These are phyloP conservation scores for Bugula neritina DNA, from an alignment of 2,888 invertebrate species.

Conservation along the genomic window DNA sequence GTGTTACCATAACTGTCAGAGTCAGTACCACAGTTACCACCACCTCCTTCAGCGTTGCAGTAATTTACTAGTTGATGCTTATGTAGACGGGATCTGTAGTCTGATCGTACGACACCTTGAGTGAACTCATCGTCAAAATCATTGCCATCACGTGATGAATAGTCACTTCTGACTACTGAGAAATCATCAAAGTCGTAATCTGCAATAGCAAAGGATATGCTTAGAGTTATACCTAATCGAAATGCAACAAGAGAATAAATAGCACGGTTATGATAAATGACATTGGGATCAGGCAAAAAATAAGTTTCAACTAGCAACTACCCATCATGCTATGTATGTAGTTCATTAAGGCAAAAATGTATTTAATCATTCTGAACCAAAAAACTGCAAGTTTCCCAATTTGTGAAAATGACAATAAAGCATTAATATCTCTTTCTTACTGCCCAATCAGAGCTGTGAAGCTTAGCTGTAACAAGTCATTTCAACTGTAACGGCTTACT, in stretches of 20 bases:
- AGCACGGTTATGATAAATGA: too few species aligned
- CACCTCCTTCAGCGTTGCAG: neutral
- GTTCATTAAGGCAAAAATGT: neutral
- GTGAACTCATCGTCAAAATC: neutral
- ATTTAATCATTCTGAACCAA: too few species aligned
- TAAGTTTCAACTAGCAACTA: too few species aligned
- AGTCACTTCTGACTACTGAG: neutral
- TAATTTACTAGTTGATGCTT: neutral
- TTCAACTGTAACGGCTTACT: too few species aligned
- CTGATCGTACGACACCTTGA: neutral
- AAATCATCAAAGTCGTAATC: neutral
- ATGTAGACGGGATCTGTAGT: neutral
- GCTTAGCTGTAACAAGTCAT: too few species aligned
- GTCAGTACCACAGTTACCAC: neutral
- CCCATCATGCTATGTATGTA: neutral
- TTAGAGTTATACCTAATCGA: too few species aligned
- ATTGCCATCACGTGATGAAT: neutral
- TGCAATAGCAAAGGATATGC: neutral
- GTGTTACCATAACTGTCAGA: neutral
- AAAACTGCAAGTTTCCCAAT: too few species aligned
- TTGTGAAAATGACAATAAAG: too few species aligned
- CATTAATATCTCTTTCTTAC: too few species aligned
- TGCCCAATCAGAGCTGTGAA: too few species aligned
- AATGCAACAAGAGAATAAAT: too few species aligned
- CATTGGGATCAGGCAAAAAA: too few species aligned